Evolutionary conservation across 2,797 vertebrate species (phyloP), one percentile per base, ranked within the genome.

Genomic region (Ptychadena robeensis): DNA sequence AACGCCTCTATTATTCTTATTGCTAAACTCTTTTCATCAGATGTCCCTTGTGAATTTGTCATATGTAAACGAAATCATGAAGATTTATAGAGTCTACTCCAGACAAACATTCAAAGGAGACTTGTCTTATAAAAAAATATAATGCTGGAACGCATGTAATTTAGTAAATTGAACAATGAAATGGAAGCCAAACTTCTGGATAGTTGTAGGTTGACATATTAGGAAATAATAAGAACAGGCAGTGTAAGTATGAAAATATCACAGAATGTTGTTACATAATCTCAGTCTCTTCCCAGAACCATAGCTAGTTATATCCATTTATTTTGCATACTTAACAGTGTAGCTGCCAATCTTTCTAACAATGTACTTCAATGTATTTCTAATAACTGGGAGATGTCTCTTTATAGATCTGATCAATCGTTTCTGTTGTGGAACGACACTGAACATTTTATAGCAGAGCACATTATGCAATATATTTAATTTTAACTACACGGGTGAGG

Each of bases 21-120:
- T 44, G 40, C 40, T 44, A 44, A 44, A 40, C 11, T 40, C 15
- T 40, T 15, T 40, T 40, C 11, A 40, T 40, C 53, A 0, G 4
- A 25, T 25, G 2, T 61, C 12, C 8, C 40, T 79, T 22, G 37
- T 34, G 22, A 9, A 79, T 15, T 7, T 11, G 53, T n/a, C 66
- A 77, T 66, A 69, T 30, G 57, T 69, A 38, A 32, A 44, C 22
- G 37, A 63, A 53, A 63, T 28, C 25, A 10, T 35, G 40, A 37
- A 73, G 80, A 82, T 82, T 74, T 82, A 82, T 82, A 27, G 44
- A 68, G 75, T 32, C 27, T 83, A 32, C 53, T 68, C 12, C 25
- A 53, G n/a, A 53, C 71, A 85, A 77, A 85, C 77, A 64, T 53
- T 70, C 64, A 80, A 53, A 61, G 38, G 77, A 70, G 77, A 80